Conservation (phyloP, 2,888 invertebrate genomes). For the Metellina segmentata region DNA sequence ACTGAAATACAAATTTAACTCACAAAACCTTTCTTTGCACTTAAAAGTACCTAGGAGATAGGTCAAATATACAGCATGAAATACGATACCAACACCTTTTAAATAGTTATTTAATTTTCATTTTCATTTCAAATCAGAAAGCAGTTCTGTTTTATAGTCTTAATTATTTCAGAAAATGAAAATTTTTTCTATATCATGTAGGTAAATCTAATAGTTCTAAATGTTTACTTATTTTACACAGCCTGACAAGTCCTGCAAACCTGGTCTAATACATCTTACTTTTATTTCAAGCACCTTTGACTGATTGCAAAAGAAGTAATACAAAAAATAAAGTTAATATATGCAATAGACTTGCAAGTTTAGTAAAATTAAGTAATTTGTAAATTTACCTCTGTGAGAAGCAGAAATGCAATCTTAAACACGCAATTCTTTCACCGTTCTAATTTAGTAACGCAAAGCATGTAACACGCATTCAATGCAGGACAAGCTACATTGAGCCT, state of each 20-base stretch:
- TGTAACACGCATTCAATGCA: background rate
- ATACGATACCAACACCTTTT: conserved; percentile 58
- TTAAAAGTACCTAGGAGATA: conserved; percentile 61
- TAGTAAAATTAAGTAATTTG: background rate
- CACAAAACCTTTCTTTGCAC: conserved; percentile 63
- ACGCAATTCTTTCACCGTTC: background rate
- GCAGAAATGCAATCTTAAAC: background rate
- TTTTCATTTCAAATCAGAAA: conserved; percentile 47
- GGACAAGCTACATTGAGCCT: background rate
- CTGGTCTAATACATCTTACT: conserved; percentile 33
- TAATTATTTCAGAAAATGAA: conserved; percentile 55
- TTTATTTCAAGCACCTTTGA: conserved; percentile 41
- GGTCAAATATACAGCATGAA: conserved; percentile 66
- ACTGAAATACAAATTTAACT: conserved; percentile 73
- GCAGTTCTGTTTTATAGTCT: conserved; percentile 29
- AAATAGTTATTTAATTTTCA: conserved; percentile 39
- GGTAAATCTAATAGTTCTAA: conserved; percentile 54
- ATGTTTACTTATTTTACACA: conserved; percentile 59
- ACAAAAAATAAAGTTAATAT: conserved; percentile 4
- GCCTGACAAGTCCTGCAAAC: conserved; percentile 76
- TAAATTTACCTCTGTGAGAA: background rate
- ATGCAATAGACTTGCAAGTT: background rate
- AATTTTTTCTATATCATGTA: conserved; percentile 24
- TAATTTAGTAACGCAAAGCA: background rate
- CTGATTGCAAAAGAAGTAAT: conserved; percentile 9